Base-by-base conservation (phyloP, 2,888 invertebrate species). In the Caenorhabditis parvicauda region DNA sequence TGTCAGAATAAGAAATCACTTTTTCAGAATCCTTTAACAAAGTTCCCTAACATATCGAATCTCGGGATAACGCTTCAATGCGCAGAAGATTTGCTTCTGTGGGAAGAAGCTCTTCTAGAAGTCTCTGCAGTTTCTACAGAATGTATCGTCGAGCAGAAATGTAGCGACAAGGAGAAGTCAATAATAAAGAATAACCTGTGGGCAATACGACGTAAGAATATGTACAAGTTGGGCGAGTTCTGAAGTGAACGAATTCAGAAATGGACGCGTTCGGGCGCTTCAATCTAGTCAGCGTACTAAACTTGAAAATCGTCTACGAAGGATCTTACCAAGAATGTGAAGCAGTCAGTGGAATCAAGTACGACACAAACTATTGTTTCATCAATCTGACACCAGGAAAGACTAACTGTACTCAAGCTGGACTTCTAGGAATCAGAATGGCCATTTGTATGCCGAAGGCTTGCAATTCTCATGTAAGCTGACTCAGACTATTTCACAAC, bases 341-440 rank as follows among this genome's bases (percentile, higher is more conserved):
- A 9, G 38, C 44, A 3, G 44, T 59, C 39, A 59, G 49, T 44
- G 53, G 52, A 2, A 29, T 49, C 29, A 54, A 44, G 24, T 59
- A 59, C 38, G 58, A 59, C 27, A 59, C 58, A 6, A 59, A 59
- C 28, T 59, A 59, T 41, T 59, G 58, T 35, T 59, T 49, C 41
- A 53, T 59, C 49, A 21, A 27, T 5, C 35, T 59, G 19, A 17
- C 35, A 12, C 56, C 56, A 2, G 51, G 55, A 4, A 4, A 49
- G 5, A 54, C 47, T n/a, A 48, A 47, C 17, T 29, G 41, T 29
- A n/a, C 17, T 2, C n/a, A 48, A 25, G 17, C 19, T 1, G 21
- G 28, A 14, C 9, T 25, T 2, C 21, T 52, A 4, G 48, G 47
- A 21, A 44, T 58, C 44, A 38, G 58, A 28, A 38, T 41, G 37